Percentiles rank a stretch among this genome's conserved stretches.
phyloP scores from a whole-genome alignment of 2,888 invertebrate genomes.

The Sinodicranocentrus sp. region DNA sequence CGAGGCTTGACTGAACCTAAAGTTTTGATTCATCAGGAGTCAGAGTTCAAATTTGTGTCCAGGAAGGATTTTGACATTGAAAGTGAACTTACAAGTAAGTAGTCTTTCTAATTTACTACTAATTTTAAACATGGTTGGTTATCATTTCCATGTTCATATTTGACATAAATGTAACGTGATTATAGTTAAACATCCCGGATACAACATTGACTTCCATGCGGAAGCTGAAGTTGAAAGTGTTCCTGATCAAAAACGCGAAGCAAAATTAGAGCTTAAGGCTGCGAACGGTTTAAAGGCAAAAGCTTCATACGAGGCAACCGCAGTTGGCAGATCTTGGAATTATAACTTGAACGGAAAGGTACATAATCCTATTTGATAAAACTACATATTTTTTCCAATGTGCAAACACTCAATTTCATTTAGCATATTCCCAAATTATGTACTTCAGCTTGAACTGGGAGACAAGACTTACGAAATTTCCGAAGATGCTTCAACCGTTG shows the following conservation, averaged over 20 bases:
- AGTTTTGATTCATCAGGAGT: constrained; percentile 49
- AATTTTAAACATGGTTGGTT: too few relatives aligned
- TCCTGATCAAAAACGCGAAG: constrained; percentile 64
- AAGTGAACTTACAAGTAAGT: constrained; percentile 73
- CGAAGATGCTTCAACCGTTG: constrained; percentile 66
- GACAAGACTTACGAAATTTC: constrained; percentile 71
- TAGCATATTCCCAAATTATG: too few relatives aligned
- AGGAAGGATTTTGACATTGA: constrained; percentile 72
- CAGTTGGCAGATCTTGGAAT: constrained; percentile 29
- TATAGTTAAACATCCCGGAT: constrained; percentile 81
- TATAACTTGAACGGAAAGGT: constrained; percentile 60
- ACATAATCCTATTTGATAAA: not conserved
- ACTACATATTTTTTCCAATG: too few relatives aligned
- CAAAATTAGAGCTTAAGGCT: constrained; percentile 44
- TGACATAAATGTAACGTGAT: constrained; percentile 32
- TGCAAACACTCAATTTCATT: too few relatives aligned
- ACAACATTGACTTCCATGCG: constrained; percentile 80
- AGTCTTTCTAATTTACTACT: too few relatives aligned
- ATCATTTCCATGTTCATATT: too few relatives aligned
- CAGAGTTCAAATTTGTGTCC: constrained; percentile 63
- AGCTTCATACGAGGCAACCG: constrained; percentile 55
- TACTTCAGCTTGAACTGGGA: constrained; percentile 41
- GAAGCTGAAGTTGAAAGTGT: constrained; percentile 81
- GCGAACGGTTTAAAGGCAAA: constrained; percentile 50
- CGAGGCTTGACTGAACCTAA: constrained; percentile 65